Conservation (phyloP, 2,888 invertebrate species). For the Amblyteles armatorius region DNA sequence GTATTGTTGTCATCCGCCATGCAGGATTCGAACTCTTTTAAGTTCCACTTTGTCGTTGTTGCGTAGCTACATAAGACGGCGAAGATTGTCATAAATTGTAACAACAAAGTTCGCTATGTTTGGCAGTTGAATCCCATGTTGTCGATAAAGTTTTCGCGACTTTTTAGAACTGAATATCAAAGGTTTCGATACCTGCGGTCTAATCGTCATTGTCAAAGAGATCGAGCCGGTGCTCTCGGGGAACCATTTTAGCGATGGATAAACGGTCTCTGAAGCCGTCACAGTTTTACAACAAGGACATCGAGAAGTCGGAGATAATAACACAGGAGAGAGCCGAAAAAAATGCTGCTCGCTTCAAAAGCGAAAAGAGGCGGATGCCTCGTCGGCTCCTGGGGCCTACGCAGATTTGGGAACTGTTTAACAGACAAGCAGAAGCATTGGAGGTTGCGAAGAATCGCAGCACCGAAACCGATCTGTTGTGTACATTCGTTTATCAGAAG, state of each 20-base stretch:
- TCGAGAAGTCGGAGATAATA: conserved; percentile 15
- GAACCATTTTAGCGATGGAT: conserved; percentile 2
- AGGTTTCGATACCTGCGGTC: not conserved
- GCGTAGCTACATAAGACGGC: not conserved
- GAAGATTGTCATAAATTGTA: not conserved
- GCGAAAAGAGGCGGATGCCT: conserved; percentile 69
- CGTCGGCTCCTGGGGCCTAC: conserved; percentile 80
- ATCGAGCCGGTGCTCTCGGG: not conserved
- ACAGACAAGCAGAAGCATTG: conserved; percentile 83
- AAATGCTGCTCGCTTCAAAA: conserved; percentile 48
- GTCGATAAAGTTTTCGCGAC: not conserved
- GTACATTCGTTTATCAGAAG: conserved; percentile 84
- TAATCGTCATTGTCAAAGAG: not conserved
- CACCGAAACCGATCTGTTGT: conserved; percentile 76
- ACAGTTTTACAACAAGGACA: conserved; percentile 46
- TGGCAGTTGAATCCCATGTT: not conserved
- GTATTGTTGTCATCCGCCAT: not conserved
- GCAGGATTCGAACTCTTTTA: not conserved
- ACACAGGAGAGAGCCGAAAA: conserved; percentile 10
- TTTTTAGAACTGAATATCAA: not conserved
- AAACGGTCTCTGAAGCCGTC: conserved; percentile 42
- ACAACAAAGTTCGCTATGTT: not conserved
- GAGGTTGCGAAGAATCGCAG: conserved; percentile 72
- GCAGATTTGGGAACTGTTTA: conserved; percentile 82
- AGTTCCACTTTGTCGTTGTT: not conserved